Conservation (phyloP, 2,888 invertebrate species). For the Amphimallon solstitiale region DNA sequence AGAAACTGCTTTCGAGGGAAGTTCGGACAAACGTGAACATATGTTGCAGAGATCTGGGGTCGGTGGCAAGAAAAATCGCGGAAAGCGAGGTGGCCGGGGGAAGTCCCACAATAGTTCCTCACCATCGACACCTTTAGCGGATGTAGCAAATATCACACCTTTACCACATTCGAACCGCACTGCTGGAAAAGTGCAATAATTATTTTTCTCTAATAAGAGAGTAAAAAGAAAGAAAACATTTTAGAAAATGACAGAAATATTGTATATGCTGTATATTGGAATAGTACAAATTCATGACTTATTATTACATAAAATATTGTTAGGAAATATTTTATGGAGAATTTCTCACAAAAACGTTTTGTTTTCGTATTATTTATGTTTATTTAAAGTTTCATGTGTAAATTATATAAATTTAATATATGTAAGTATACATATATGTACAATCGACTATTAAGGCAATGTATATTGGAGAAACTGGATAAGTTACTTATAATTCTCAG, state of each 20-base stretch:
- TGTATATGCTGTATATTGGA: neutral
- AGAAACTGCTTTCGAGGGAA: slow-evolving; percentile 69
- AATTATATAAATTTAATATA: too few species aligned
- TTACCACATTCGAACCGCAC: slow-evolving; percentile 47
- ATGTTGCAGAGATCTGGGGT: slow-evolving; percentile 57
- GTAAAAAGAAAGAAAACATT: slow-evolving; percentile 18
- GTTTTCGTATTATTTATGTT: too few species aligned
- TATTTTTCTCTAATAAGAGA: neutral
- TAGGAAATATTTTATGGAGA: too few species aligned
- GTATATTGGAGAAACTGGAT: too few species aligned
- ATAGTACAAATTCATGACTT: slow-evolving; percentile 36
- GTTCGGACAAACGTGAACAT: slow-evolving; percentile 70
- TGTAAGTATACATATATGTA: too few species aligned
- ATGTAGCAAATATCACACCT: slow-evolving; percentile 60
- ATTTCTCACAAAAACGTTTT: too few species aligned
- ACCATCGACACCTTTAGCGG: slow-evolving; percentile 59
- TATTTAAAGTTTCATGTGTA: too few species aligned
- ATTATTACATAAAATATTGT: too few species aligned
- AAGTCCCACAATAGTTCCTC: slow-evolving; percentile 58
- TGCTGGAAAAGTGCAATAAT: slow-evolving; percentile 55
- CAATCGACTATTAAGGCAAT: too few species aligned
- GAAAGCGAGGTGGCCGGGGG: slow-evolving; percentile 65
- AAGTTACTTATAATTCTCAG: too few species aligned
- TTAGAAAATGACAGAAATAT: neutral
- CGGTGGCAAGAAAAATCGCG: slow-evolving; percentile 62